Percentiles rank a stretch among this genome's conserved stretches.
Evolutionary conservation across 2,797 vertebrate genomes (phyloP).

Genomic region (Betta splendens): DNA sequence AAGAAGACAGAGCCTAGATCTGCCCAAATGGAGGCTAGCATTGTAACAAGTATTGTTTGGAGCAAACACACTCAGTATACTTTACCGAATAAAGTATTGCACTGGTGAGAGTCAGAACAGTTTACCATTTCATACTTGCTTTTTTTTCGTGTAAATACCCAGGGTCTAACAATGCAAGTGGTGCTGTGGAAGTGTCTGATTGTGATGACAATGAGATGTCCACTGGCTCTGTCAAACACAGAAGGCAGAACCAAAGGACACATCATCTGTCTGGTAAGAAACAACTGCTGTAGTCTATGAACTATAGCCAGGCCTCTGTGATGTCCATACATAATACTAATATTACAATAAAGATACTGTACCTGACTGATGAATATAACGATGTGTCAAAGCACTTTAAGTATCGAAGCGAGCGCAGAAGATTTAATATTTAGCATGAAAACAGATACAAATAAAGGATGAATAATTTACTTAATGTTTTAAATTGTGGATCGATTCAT

Average conservation of each 20-base stretch:
- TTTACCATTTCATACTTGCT: background rate
- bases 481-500: background rate
- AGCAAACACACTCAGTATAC: too few species aligned
- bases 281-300: background rate
- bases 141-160: constrained; percentile 7
- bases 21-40: constrained; percentile 33
- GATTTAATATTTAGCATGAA: too few species aligned
- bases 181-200: constrained; percentile 7
- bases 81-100: too few species aligned
- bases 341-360: too few species aligned
- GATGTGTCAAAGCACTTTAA: too few species aligned
- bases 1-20: constrained; percentile 27
- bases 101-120: too few species aligned
- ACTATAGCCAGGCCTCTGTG: too few species aligned
- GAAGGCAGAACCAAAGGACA: constrained; percentile 41
- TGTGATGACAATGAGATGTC: constrained; percentile 26
- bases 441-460: too few species aligned
- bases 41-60: constrained; percentile 58
- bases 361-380: too few species aligned
- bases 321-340: too few species aligned
- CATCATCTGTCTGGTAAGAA: constrained; percentile 54
- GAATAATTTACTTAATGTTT: too few species aligned
- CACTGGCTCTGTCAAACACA: background rate
- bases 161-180: constrained; percentile 8
- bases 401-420: too few species aligned